phyloP scores from a whole-genome alignment of 2,888 invertebrate species.

The Tetrapedia diversipes region DNA sequence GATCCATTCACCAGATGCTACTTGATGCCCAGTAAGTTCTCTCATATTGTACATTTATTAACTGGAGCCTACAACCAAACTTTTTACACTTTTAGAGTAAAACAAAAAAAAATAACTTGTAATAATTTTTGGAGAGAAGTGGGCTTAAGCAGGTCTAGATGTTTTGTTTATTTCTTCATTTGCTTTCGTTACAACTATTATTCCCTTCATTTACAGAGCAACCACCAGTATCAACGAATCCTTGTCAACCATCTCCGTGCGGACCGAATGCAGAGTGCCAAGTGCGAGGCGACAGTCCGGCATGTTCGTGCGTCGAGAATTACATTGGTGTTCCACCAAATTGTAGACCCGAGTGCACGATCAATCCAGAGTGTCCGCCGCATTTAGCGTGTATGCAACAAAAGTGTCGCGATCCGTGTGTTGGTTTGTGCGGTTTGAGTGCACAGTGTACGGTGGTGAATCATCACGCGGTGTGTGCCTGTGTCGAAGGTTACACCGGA shows the following conservation, averaged over 20 bases:
- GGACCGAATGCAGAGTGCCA: slow-evolving; percentile 85
- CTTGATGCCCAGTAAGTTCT: slow-evolving; percentile 83
- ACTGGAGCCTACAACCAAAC: too few species aligned
- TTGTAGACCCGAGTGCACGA: slow-evolving; percentile 86
- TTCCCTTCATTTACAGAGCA: slow-evolving; percentile 40
- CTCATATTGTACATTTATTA: neutral
- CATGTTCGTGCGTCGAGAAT: slow-evolving; percentile 85
- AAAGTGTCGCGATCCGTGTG: slow-evolving; percentile 86
- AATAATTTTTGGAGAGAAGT: too few species aligned
- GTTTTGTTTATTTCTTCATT: too few species aligned
- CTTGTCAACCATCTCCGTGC: slow-evolving; percentile 85
- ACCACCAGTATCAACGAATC: slow-evolving; percentile 78
- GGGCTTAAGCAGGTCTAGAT: too few species aligned
- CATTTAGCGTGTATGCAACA: slow-evolving; percentile 85
- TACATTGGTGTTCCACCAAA: slow-evolving; percentile 85
- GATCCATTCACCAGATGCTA: slow-evolving; percentile 88
- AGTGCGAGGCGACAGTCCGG: slow-evolving; percentile 84
- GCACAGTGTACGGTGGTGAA: slow-evolving; percentile 85
- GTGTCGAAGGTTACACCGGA: slow-evolving; percentile 83
- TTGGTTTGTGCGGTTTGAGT: slow-evolving; percentile 84
- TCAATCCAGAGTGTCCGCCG: slow-evolving; percentile 85
- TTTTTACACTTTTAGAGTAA: too few species aligned
- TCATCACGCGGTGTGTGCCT: slow-evolving; percentile 86
- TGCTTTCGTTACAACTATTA: too few species aligned
- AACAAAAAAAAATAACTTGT: too few species aligned